These are phyloP conservation scores for Micronycteris hirsuta DNA, from an alignment of 2,113 vertebrate genomes.

Conservation along the genomic window DNA sequence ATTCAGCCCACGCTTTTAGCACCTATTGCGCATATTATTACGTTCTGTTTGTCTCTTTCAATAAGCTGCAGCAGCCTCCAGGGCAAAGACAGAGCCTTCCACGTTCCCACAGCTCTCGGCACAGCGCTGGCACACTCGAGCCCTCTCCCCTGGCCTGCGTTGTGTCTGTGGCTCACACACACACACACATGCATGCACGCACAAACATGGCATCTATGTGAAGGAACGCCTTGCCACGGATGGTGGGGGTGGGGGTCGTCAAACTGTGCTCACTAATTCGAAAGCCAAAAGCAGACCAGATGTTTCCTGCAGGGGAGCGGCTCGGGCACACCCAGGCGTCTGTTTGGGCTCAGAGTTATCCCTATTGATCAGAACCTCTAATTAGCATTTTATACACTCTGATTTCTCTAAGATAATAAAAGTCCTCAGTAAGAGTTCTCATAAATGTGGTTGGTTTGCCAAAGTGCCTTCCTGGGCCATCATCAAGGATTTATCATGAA, in stretches of 20 bases:
- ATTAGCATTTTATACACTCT: neutral
- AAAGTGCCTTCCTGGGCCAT: neutral
- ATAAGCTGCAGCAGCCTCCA: neutral
- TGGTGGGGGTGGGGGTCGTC: neutral
- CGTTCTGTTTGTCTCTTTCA: neutral
- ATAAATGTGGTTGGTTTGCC: neutral
- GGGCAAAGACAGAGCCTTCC: neutral
- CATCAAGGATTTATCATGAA: neutral
- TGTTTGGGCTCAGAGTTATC: neutral
- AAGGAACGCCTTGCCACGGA: neutral
- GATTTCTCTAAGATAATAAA: neutral
- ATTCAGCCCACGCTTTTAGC: neutral
- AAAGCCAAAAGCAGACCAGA: neutral
- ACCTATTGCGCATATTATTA: neutral
- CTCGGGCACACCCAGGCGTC: neutral
- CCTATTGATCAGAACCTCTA: neutral
- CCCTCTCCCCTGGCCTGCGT: neutral
- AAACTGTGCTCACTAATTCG: neutral
- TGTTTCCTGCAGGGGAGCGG: neutral
- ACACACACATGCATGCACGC: fast-evolving
- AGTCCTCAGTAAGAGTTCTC: neutral
- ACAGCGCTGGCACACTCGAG: fast-evolving
- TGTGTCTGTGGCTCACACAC: neutral
- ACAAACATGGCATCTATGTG: fast-evolving
- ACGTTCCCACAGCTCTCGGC: neutral